Conservation (phyloP, 1,140 invertebrate genomes). For the Ooceraea biroi region DNA sequence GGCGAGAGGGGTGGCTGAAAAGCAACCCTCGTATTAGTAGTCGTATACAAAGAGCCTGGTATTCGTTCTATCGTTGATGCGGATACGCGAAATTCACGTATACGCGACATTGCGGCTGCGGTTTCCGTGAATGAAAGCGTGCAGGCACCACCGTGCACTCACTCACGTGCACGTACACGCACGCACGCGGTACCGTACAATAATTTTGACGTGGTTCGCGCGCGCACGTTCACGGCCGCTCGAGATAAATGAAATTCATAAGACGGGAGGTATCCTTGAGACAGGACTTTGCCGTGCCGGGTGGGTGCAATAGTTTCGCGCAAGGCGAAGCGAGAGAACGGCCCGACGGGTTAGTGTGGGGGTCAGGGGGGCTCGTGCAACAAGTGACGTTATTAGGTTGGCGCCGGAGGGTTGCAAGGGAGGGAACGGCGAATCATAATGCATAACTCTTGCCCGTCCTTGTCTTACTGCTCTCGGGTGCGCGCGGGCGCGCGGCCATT, state of each 20-base stretch:
- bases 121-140: neutral
- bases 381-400: slow-evolving; percentile 84
- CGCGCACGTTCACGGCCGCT: slow-evolving; percentile 26
- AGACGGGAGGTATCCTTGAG: slow-evolving; percentile 73
- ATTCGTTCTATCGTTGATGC: neutral
- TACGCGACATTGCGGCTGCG: neutral
- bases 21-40: neutral
- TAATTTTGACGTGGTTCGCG: neutral
- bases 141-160: neutral
- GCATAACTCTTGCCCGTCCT: slow-evolving; percentile 83
- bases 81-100: neutral
- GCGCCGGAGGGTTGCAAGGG: slow-evolving; percentile 65
- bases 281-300: slow-evolving; percentile 66
- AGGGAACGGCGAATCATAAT: slow-evolving; percentile 82
- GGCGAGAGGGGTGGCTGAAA: neutral
- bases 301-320: slow-evolving; percentile 78
- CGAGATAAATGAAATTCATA: slow-evolving; percentile 78
- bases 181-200: neutral
- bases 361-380: slow-evolving; percentile 76
- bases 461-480: slow-evolving; percentile 75
- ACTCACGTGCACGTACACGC: neutral
- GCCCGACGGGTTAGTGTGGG: slow-evolving; percentile 46
- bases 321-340: slow-evolving; percentile 51
- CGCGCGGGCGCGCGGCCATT: slow-evolving; percentile 63
- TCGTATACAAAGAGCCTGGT: neutral